These are phyloP conservation scores for Lycia hirtaria DNA, from an alignment of 2,888 invertebrate species.

Conservation along the genomic window DNA sequence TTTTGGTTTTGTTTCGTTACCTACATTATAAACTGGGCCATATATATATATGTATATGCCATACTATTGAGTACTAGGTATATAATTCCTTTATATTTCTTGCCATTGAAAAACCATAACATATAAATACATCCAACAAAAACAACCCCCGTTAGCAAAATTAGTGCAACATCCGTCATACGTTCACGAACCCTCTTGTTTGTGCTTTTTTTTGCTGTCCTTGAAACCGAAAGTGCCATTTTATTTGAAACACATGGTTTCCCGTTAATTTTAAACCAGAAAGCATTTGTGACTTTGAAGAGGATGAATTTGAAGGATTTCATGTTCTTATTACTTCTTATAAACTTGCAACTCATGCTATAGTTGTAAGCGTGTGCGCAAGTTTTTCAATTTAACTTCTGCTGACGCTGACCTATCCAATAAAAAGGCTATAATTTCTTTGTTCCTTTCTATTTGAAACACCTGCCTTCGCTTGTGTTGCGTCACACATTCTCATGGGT, in stretches of 20 bases:
- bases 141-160: constrained; percentile 58
- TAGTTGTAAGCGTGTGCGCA: no score
- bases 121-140: constrained; percentile 44
- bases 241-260: constrained; percentile 39
- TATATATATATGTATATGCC: not conserved
- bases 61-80: not conserved
- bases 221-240: constrained; percentile 52
- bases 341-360: no score
- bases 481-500: constrained; percentile 75
- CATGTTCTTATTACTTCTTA: no score
- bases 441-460: constrained; percentile 70
- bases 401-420: constrained; percentile 72
- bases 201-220: constrained; percentile 48
- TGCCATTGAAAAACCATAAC: constrained; percentile 15
- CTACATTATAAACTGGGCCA: not conserved
- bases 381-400: constrained; percentile 33
- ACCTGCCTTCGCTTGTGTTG: constrained; percentile 77
- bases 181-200: constrained; percentile 53
- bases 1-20: not conserved
- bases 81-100: not conserved
- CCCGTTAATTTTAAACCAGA: constrained; percentile 25
- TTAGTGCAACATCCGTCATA: constrained; percentile 64
- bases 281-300: no score
- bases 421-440: constrained; percentile 65
- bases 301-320: no score